These are phyloP conservation scores for Andrena marginata DNA, from an alignment of 2,888 invertebrate species.

Conservation along the genomic window DNA sequence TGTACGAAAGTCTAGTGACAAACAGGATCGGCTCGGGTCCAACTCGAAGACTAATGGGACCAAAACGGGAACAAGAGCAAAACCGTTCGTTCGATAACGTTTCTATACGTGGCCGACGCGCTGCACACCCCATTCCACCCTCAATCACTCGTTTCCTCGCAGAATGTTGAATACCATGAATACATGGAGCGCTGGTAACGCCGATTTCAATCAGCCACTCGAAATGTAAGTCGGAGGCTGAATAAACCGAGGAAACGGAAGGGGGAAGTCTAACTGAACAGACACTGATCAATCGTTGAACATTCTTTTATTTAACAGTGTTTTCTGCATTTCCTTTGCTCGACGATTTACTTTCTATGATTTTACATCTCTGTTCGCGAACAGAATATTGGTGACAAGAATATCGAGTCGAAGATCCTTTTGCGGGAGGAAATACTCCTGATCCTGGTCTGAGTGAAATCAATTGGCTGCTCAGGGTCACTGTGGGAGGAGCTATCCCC, in stretches of 20 bases:
- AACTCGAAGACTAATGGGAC: background rate
- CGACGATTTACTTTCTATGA: slow-evolving; percentile 2
- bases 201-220: background rate
- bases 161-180: background rate
- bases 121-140: too few relatives aligned
- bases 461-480: background rate
- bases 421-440: background rate
- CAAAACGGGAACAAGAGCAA: background rate
- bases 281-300: background rate
- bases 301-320: background rate
- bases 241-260: background rate
- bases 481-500: background rate
- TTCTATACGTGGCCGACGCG: background rate
- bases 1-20: background rate
- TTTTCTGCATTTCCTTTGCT: background rate
- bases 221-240: background rate
- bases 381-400: background rate
- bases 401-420: background rate
- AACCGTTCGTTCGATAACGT: background rate
- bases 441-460: background rate
- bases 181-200: background rate
- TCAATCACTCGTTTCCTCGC: too few relatives aligned
- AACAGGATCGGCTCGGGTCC: background rate
- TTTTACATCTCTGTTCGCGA: background rate
- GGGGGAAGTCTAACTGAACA: background rate